phyloP scores from a whole-genome alignment of 2,888 invertebrate genomes.

The Latrodectus hesperus region DNA sequence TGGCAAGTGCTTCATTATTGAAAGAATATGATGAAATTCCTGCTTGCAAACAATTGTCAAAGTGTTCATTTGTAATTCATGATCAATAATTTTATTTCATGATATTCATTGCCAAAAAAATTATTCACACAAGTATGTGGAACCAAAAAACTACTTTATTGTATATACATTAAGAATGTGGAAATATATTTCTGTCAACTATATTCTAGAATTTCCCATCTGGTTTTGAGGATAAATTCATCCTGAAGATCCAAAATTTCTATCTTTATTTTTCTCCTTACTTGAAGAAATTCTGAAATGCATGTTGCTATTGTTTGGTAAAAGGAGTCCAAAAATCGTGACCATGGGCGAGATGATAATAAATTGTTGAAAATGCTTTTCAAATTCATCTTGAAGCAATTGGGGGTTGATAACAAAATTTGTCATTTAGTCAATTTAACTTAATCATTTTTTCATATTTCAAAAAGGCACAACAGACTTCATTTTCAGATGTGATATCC shows the following conservation, averaged over 20 bases:
- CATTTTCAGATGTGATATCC: constrained; percentile 8
- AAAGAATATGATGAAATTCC: too few species aligned
- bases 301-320: background rate
- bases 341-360: background rate
- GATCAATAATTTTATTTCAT: too few species aligned
- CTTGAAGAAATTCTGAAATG: background rate
- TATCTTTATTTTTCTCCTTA: background rate
- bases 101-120: too few species aligned
- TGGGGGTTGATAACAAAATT: background rate
- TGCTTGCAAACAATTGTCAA: too few species aligned
- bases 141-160: too few species aligned
- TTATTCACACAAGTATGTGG: too few species aligned
- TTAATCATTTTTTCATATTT: background rate
- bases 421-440: background rate
- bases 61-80: too few species aligned
- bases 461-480: background rate
- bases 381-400: background rate
- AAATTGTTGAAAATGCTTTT: background rate
- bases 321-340: background rate
- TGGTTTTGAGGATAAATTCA: background rate
- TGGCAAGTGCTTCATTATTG: too few species aligned
- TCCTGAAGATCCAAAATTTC: background rate
- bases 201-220: background rate
- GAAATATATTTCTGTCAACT: background rate
- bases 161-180: background rate